Conservation (phyloP, 2,113 vertebrate species). For the Hydrochoerus hydrochaeris region DNA sequence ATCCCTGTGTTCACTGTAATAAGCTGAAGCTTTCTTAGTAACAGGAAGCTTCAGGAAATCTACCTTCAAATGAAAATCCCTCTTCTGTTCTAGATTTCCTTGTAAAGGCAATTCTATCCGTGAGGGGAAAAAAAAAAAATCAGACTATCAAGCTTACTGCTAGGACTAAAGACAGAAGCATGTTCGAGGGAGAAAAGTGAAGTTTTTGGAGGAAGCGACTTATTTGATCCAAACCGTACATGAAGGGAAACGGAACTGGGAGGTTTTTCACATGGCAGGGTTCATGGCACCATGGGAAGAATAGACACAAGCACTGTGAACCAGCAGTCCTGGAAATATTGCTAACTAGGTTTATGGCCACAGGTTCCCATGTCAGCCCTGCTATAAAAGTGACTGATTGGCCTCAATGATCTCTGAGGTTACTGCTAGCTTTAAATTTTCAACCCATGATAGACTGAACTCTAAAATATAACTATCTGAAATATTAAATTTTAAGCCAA, state of each 20-base stretch:
- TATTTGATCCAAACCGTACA: slow-evolving; percentile 46
- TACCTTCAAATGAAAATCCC: slow-evolving; percentile 73
- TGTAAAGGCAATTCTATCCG: slow-evolving; percentile 68
- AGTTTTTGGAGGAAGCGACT: slow-evolving; percentile 75
- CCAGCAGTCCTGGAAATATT: not conserved
- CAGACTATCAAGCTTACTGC: not conserved
- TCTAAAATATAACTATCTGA: slow-evolving; percentile 56
- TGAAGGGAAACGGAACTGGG: slow-evolving; percentile 30
- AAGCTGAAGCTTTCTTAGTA: slow-evolving; percentile 75
- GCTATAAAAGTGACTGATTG: slow-evolving; percentile 50
- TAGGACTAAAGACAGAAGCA: slow-evolving; percentile 29
- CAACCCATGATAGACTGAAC: slow-evolving; percentile 37
- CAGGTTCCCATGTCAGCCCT: not conserved
- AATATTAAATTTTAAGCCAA: slow-evolving; percentile 58
- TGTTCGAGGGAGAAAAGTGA: slow-evolving; percentile 53
- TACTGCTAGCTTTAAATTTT: slow-evolving; percentile 53
- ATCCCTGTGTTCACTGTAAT: slow-evolving; percentile 74
- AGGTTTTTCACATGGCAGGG: not conserved
- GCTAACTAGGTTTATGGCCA: not conserved
- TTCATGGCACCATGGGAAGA: not conserved
- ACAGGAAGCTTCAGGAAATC: slow-evolving; percentile 68
- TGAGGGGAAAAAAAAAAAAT: not conserved
- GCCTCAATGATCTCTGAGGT: slow-evolving; percentile 48
- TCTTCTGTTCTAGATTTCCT: slow-evolving; percentile 29
- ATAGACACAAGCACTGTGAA: not conserved